Evolutionary conservation across 1,140 invertebrate species (phyloP), one percentile per base, ranked within the genome.

Genomic region (Pachyrhynchus sulphureomaculatus): DNA sequence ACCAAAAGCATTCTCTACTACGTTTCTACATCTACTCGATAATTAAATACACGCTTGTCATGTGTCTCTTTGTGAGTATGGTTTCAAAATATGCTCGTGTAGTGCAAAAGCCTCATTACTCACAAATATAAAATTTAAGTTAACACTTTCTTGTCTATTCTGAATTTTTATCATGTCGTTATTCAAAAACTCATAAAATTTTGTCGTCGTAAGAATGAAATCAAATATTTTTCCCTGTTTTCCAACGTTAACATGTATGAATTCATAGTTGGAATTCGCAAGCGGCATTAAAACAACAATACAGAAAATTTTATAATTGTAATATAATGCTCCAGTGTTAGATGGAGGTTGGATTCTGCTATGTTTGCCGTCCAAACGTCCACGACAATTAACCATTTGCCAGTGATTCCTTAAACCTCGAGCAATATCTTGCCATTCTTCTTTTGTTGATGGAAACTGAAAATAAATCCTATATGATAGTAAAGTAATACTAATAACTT

Each of bases 1-100:
- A 42, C 26, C 56, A 26, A 59, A 59, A 21, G 34, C 45, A 18
- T 59, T 59, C 48, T 59, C 56, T 4, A 51, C 44, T 5, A 59
- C 45, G 18, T 49, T 48, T 36, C 56, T 26, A 6, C 13, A 33
- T 49, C 45, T 34, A 18, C 10, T 3, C 24, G 24, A 8, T 26
- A 26, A 26, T 26, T 26, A 26, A 4, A 3, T 4, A 26, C 3
- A 26, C 24, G 24, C 8, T 8, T 26, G 3, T 26, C 24, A 26
- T 24, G 17, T 37, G 23, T 51, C 45, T 36, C 10, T 59, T 37
- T 37, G 4, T 37, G 34, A 17, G 15, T 13, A 37, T 4, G 34
- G 34, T 37, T 37, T 37, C 24, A 49, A 23, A 23, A 59, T 36
- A 39, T 59, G 12, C 24, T 48, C 24, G 17, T 39, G 26, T 6